Conservation (phyloP, 2,797 vertebrate genomes). For the Mormyrus proboscirostris region DNA sequence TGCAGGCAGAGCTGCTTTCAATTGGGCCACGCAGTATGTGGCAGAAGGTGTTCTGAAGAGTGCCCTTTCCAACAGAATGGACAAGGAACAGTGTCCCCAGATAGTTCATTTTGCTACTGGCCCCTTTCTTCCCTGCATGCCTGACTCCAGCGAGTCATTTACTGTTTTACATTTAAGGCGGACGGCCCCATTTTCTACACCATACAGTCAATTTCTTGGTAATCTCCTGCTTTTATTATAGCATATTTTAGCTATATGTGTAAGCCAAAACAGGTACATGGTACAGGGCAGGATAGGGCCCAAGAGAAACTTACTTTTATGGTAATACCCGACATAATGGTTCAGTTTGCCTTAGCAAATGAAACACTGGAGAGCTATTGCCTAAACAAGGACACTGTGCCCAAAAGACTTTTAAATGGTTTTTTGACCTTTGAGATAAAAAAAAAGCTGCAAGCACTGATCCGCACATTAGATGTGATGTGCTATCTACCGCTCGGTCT, state of each 20-base stretch:
- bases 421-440: background rate
- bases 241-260: background rate
- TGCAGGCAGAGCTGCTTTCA: constrained; percentile 59
- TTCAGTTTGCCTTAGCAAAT: background rate
- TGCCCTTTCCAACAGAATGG: constrained; percentile 67
- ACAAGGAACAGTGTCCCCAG: constrained; percentile 47
- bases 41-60: constrained; percentile 59
- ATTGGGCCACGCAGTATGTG: constrained; percentile 56
- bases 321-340: background rate
- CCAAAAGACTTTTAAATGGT: background rate
- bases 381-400: background rate
- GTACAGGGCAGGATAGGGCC: background rate
- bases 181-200: background rate
- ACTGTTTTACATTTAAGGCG: background rate
- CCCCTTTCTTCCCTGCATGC: background rate
- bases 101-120: constrained; percentile 43
- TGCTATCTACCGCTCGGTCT: background rate
- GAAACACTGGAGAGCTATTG: background rate
- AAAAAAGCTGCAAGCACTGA: background rate
- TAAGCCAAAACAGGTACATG: background rate
- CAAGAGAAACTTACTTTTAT: background rate
- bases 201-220: background rate
- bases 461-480: background rate
- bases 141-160: constrained; percentile 1
- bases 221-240: background rate